Base-by-base conservation (phyloP, 2,113 vertebrate genomes). In the Oxyura jamaicensis region DNA sequence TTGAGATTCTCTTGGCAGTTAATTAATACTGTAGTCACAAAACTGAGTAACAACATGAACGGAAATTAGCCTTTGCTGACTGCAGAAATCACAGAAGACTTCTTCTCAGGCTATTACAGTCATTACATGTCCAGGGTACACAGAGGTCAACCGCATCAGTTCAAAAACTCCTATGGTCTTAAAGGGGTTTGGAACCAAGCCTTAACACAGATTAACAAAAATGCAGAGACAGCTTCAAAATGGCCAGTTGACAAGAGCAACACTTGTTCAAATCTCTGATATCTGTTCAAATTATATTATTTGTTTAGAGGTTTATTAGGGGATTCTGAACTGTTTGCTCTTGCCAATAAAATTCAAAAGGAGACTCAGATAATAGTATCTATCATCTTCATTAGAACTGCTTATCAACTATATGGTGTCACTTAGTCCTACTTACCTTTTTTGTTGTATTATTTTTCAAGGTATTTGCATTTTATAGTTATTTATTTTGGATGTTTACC, bases 401-500 rank as follows among this genome's bases (percentile, higher is more conserved):
- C 48, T 72, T 90, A 60, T 58, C 83, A 58, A 33, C 56, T 71
- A 6, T 10, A 71, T 25, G 66, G 50, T 62, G 78, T 23, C n/a
- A 29, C 46, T 83, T 93, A 69, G 41, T 62, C 75, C 33, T 20
- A 33, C 12, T 36, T 53, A n/a, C 35, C 35, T 79, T 66, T 77
- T 66, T 67, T 58, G 41, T 76, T 90, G 15, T 44, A 86, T 88
- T 88, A 77, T 84, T 91, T 90, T 92, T 79, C 39, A 93, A 86
- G 26, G 13, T 67, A 42, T 75, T 90, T 85, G 69, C 66, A 63
- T 39, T 90, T 83, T 79, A 33, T n/a, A 59, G 59, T 74, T 83
- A 44, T n/a, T 95, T 96, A 52, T 93, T 93, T 72, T 88, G 60
- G 66, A 31, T 44, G 28, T 42, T 93, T 83, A 79, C 71, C 73